phyloP scores from a whole-genome alignment of 2,113 vertebrate genomes.

The Cyanoderma ruficeps region DNA sequence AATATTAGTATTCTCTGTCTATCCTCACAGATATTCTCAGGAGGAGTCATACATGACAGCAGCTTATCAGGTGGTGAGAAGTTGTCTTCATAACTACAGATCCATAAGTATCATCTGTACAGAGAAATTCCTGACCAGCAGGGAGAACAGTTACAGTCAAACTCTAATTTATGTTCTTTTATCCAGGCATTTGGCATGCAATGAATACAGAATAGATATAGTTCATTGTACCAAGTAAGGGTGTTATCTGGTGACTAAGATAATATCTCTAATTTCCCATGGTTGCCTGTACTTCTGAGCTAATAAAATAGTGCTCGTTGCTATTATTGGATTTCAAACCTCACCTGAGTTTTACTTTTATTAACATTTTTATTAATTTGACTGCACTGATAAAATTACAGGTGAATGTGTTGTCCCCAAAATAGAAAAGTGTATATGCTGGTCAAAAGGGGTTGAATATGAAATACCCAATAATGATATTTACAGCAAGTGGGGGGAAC shows the following conservation, averaged over 20 bases:
- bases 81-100: background rate
- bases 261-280: conserved; percentile 11
- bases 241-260: background rate
- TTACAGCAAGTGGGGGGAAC: background rate
- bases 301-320: background rate
- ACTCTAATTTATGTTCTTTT: background rate
- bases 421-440: background rate
- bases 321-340: conserved; percentile 6
- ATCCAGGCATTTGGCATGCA: background rate
- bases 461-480: background rate
- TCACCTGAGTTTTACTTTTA: background rate
- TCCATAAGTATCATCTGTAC: background rate
- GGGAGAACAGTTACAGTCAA: background rate
- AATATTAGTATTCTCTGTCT: background rate
- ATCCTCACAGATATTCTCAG: background rate
- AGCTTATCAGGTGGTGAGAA: conserved; percentile 11
- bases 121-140: background rate
- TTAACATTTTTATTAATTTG: background rate
- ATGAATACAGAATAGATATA: background rate
- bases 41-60: background rate
- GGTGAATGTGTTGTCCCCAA: background rate
- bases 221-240: background rate
- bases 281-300: background rate
- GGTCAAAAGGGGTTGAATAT: background rate
- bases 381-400: background rate